These are phyloP conservation scores for Caenorhabditis sp. DNA, from an alignment of 2,888 invertebrate species.

Conservation along the genomic window DNA sequence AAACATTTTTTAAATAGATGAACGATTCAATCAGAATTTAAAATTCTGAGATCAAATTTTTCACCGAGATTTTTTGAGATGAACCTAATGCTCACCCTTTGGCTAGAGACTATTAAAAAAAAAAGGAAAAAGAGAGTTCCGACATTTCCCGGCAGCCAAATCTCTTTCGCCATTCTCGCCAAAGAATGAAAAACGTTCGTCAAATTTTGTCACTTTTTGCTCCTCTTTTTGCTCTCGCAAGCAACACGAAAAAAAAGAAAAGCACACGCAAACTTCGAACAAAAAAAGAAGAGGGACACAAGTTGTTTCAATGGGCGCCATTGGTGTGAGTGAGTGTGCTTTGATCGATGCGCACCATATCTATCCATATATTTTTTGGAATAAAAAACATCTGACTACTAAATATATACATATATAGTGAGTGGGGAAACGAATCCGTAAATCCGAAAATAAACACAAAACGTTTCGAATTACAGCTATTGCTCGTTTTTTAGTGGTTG, in stretches of 20 bases:
- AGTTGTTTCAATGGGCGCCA: too few species aligned
- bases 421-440: neutral
- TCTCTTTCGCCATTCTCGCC: neutral
- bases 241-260: neutral
- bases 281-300: neutral
- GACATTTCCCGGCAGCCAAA: neutral
- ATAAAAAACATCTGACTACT: too few species aligned
- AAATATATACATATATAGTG: too few species aligned
- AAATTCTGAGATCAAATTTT: too few species aligned
- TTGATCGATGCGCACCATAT: neutral
- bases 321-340: constrained; percentile 6
- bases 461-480: constrained; percentile 5
- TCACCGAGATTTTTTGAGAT: too few species aligned
- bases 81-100: too few species aligned
- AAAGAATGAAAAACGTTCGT: constrained; percentile 3
- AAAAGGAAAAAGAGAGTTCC: too few species aligned
- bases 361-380: too few species aligned
- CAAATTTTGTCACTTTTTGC: constrained; percentile 11
- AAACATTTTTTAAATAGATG: too few species aligned
- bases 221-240: constrained; percentile 6
- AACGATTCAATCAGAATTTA: too few species aligned
- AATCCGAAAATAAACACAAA: constrained; percentile 3
- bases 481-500: too few species aligned
- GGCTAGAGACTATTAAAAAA: too few species aligned
- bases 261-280: neutral